Evolutionary conservation across 2,888 invertebrate genomes (phyloP), one percentile per base, ranked within the genome.

Genomic region (Chloromyia formosa): DNA sequence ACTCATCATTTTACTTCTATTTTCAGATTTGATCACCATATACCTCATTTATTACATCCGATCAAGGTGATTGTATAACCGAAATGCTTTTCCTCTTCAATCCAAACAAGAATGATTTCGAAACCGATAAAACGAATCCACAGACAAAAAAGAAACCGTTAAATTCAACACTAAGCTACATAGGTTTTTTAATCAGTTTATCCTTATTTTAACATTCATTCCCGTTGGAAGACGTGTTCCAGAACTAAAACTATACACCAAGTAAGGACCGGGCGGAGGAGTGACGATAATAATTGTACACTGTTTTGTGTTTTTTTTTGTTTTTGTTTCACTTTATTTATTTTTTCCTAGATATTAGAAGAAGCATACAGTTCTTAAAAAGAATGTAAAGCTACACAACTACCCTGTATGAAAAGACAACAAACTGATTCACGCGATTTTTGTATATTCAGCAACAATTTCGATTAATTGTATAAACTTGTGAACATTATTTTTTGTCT

Each of bases 31-130:
- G 77, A 78, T 79, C 80, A 80, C 78, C 80, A 80, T 78, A 80
- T 81, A 80, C 80, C 81, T 80, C 81, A 81, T 79, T 78, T 80
- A 78, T 76, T 79, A 79, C 79, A 80, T 78, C 79, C 79, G 76
- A 80, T 79, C 76, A 79, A 79, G 78, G 79, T 79, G 78, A 79
- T 80, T 79, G 78, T 79, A 78, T 80, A 76, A 76, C 77, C 58
- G 61, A 75, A 74, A 56, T 53, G 35, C 54, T 73, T 62, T 68
- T 58, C 73, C 75, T 75, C 69, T 45, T 60, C 58, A 35, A 72
- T 40, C n/a, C 60, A 66, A 40, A n/a, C 7, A 1, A 40, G n/a
- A 16, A 42, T 49, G 49, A 49, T 49, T 49, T 49, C 49, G 16
- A 49, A 49, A 49, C 49, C 16, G 10, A 2, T n/a, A 7, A 49